Evolutionary conservation across 2,888 invertebrate species (phyloP).

Genomic region (Ennomos fuscantarius): DNA sequence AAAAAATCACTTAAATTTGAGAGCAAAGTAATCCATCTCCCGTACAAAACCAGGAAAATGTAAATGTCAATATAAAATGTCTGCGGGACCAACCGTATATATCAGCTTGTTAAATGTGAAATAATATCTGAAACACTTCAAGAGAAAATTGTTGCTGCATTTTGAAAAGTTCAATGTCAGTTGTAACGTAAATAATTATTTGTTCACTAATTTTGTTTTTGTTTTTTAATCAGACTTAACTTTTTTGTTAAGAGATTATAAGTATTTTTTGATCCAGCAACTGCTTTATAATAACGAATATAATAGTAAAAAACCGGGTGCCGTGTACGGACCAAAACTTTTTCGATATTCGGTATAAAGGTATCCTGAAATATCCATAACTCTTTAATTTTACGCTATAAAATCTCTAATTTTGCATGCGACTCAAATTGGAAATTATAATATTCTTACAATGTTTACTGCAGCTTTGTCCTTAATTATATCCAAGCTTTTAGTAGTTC

Average conservation of each 20-base stretch:
- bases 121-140: too few relatives aligned
- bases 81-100: conserved; percentile 16
- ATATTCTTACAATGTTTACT: conserved; percentile 1
- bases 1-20: conserved; percentile 25
- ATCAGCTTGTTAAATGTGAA: conserved; percentile 8
- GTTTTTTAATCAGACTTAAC: too few relatives aligned
- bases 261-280: too few relatives aligned
- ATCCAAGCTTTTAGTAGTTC: conserved; percentile 44
- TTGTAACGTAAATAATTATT: background rate
- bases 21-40: conserved; percentile 26
- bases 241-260: too few relatives aligned
- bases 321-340: too few relatives aligned
- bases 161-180: background rate
- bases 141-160: too few relatives aligned
- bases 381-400: too few relatives aligned
- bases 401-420: conserved; percentile 5
- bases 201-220: too few relatives aligned
- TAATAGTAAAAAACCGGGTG: too few relatives aligned
- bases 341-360: too few relatives aligned
- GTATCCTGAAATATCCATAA: too few relatives aligned
- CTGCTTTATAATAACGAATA: too few relatives aligned
- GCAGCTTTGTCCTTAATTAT: conserved; percentile 23
- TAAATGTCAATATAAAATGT: conserved; percentile 14
- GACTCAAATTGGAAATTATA: conserved; percentile 11
- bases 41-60: conserved; percentile 27